These are phyloP conservation scores for Camptogramma bilineatum DNA, from an alignment of 2,888 invertebrate genomes.

Conservation along the genomic window DNA sequence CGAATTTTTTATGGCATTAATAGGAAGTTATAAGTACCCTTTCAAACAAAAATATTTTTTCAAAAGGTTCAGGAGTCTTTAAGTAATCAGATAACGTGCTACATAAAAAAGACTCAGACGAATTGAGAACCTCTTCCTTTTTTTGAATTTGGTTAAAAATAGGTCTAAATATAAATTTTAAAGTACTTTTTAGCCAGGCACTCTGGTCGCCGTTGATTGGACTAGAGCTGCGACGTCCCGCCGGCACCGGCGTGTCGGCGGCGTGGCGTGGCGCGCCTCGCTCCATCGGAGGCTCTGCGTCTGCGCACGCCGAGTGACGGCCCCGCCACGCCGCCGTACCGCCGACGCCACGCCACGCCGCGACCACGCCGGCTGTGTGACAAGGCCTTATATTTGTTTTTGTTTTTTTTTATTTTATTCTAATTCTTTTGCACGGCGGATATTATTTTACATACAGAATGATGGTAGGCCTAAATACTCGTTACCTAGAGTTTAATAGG, in stretches of 20 bases:
- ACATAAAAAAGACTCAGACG: too few species aligned
- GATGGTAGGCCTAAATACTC: background rate
- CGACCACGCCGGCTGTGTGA: conserved; percentile 35
- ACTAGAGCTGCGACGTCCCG: conserved; percentile 33
- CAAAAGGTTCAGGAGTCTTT: too few species aligned
- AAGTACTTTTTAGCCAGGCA: conserved; percentile 36
- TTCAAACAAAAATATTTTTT: too few species aligned
- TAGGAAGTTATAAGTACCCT: too few species aligned
- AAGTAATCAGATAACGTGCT: too few species aligned
- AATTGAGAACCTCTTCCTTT: too few species aligned
- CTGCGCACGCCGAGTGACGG: conserved; percentile 25
- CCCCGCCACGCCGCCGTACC: conserved; percentile 34
- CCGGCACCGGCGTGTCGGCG: conserved; percentile 27
- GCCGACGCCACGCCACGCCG: conserved; percentile 36
- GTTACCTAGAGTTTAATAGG: background rate
- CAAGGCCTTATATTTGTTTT: conserved; percentile 28
- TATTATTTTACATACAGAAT: background rate
- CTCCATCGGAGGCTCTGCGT: conserved; percentile 12
- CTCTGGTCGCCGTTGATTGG: conserved; percentile 28
- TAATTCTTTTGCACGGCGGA: background rate
- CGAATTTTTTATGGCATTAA: too few species aligned
- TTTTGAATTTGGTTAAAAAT: too few species aligned
- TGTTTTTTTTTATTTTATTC: conserved; percentile 7
- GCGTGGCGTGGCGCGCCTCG: conserved; percentile 28
- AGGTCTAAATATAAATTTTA: background rate